phyloP scores from a whole-genome alignment of 1,140 invertebrate species.

The Diploscapter pachys region DNA sequence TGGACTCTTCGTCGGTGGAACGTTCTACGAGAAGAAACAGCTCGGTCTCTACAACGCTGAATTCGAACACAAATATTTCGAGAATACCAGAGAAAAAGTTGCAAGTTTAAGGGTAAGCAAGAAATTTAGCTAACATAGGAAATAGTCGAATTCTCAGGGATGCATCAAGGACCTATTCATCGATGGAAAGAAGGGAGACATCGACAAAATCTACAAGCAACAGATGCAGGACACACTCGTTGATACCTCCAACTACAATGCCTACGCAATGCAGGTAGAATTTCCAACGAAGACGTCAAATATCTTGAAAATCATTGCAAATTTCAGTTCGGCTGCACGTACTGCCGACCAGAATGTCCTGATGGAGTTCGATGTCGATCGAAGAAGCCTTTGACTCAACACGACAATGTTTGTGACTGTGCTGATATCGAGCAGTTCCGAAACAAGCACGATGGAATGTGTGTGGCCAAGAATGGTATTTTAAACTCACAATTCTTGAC shows the following conservation, averaged over 20 bases:
- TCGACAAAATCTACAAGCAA: slow-evolving; percentile 1
- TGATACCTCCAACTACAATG: slow-evolving; percentile 10
- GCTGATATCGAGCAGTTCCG: slow-evolving; percentile 15
- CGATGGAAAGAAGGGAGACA: slow-evolving; percentile 17
- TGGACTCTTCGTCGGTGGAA: slow-evolving; percentile 27
- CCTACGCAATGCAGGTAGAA: slow-evolving; percentile 6
- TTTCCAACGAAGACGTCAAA: too few species aligned
- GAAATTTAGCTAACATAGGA: background rate
- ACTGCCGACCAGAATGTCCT: slow-evolving; percentile 10
- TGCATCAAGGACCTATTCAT: slow-evolving; percentile 29
- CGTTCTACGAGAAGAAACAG: slow-evolving; percentile 26
- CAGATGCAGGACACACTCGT: slow-evolving; percentile 15
- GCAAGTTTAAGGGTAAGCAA: slow-evolving; percentile 12
- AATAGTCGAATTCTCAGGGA: slow-evolving; percentile 2
- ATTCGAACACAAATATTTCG: slow-evolving; percentile 20
- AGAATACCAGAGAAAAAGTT: slow-evolving; percentile 30
- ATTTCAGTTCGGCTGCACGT: slow-evolving; percentile 4
- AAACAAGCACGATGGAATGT: slow-evolving; percentile 13
- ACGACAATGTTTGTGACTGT: slow-evolving; percentile 22
- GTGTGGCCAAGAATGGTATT: background rate
- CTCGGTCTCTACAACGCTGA: slow-evolving; percentile 16
- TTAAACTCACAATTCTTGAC: background rate
- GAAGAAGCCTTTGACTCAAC: background rate
- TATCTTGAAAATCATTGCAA: background rate
- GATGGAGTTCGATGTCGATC: slow-evolving; percentile 17